These are phyloP conservation scores for Trachelus iudaicus DNA, from an alignment of 2,888 invertebrate genomes.

Conservation along the genomic window DNA sequence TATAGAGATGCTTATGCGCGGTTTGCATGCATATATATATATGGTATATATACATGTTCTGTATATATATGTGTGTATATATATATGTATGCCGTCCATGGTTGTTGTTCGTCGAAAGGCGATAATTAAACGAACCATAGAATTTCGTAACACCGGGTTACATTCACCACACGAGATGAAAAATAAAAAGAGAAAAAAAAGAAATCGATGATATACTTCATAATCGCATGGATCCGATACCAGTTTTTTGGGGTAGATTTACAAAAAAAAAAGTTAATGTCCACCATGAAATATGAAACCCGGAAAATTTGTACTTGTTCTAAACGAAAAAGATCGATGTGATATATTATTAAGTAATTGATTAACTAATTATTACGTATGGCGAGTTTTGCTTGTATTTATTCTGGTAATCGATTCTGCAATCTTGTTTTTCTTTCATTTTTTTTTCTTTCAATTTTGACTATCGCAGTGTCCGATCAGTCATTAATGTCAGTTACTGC, in stretches of 20 bases:
- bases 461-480: too few relatives aligned
- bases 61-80: not conserved
- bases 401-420: too few relatives aligned
- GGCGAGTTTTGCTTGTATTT: too few relatives aligned
- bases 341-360: too few relatives aligned
- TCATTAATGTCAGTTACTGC: too few relatives aligned
- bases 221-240: not conserved
- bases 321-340: too few relatives aligned
- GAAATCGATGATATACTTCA: not conserved
- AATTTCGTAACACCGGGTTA: not conserved
- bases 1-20: conserved; percentile 39
- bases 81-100: not conserved
- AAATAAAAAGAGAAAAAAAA: not conserved
- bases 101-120: not conserved
- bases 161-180: not conserved
- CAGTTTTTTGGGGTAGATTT: not conserved
- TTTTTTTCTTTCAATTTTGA: too few relatives aligned
- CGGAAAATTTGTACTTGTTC: too few relatives aligned
- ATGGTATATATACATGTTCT: not conserved
- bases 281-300: too few relatives aligned
- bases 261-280: not conserved
- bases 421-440: too few relatives aligned
- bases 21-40: conserved; percentile 5
- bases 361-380: too few relatives aligned
- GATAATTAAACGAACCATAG: not conserved